Conservation (phyloP, 2,888 invertebrate species). For the Caenorhabditis macrosperma region DNA sequence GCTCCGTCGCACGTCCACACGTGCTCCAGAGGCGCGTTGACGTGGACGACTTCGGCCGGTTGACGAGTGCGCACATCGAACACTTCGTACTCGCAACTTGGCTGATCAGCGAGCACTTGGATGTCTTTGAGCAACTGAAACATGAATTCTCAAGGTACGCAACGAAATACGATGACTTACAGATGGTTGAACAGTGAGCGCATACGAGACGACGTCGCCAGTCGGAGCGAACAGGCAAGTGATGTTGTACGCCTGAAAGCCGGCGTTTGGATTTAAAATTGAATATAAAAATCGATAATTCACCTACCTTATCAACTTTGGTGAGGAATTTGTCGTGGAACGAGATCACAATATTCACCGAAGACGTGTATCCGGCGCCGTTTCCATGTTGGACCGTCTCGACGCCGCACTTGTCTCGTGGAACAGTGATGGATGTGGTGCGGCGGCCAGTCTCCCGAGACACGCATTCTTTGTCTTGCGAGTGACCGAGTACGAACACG, state of each 20-base stretch:
- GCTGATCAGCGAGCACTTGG: slow-evolving; percentile 56
- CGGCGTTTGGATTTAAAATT: too few species aligned
- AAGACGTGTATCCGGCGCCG: slow-evolving; percentile 78
- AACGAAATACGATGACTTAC: slow-evolving; percentile 18
- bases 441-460: slow-evolving; percentile 74
- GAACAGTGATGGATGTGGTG: slow-evolving; percentile 76
- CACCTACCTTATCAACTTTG: slow-evolving; percentile 75
- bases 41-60: slow-evolving; percentile 76
- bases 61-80: slow-evolving; percentile 74
- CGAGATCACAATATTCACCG: slow-evolving; percentile 79
- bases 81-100: slow-evolving; percentile 71
- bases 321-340: slow-evolving; percentile 80
- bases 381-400: slow-evolving; percentile 74
- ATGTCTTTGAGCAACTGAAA: slow-evolving; percentile 54
- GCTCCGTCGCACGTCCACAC: slow-evolving; percentile 77
- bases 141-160: neutral
- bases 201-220: slow-evolving; percentile 79
- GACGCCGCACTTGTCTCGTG: slow-evolving; percentile 77
- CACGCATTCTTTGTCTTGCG: slow-evolving; percentile 76
- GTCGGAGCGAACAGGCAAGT: slow-evolving; percentile 71
- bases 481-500: slow-evolving; percentile 79
- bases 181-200: slow-evolving; percentile 74
- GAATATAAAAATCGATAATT: too few species aligned
- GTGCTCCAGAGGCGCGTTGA: slow-evolving; percentile 76
- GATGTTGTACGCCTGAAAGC: slow-evolving; percentile 63